These are phyloP conservation scores for Semaprochilodus insignis DNA, from an alignment of 2,797 vertebrate species.

Conservation along the genomic window DNA sequence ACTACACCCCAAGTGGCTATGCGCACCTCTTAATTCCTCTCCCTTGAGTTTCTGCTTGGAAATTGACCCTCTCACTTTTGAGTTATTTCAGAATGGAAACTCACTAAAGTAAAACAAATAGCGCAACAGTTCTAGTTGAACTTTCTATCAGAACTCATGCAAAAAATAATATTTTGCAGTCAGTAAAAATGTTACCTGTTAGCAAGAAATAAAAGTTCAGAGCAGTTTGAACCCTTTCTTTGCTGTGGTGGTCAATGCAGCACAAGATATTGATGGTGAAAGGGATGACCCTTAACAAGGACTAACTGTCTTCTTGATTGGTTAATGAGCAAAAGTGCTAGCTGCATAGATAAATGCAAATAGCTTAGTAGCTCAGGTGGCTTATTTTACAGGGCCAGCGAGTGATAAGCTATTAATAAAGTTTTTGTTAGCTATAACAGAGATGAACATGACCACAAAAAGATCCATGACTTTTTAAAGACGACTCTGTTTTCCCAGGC, in stretches of 20 bases:
- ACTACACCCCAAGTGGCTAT: conserved; percentile 1
- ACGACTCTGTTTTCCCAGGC: too few species aligned
- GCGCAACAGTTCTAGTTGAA: not conserved
- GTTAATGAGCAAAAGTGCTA: not conserved
- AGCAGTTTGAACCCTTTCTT: not conserved
- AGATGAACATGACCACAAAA: too few species aligned
- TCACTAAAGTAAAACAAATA: not conserved
- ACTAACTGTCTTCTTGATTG: not conserved
- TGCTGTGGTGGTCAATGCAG: not conserved
- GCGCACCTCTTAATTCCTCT: conserved; percentile 25
- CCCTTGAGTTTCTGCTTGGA: not conserved
- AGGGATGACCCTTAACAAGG: too few species aligned
- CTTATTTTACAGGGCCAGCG: not conserved
- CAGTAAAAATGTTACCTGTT: not conserved
- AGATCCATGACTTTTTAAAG: too few species aligned
- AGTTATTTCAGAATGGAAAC: not conserved
- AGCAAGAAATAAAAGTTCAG: not conserved
- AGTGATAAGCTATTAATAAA: not conserved
- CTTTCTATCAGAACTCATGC: not conserved
- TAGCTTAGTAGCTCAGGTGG: not conserved
- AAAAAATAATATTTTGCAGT: not conserved
- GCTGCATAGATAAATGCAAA: not conserved
- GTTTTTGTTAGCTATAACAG: too few species aligned
- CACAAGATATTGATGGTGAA: not conserved
- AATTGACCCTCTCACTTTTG: conserved; percentile 3